phyloP scores from a whole-genome alignment of 2,113 vertebrate genomes.

The Oreochromis tanganicae region DNA sequence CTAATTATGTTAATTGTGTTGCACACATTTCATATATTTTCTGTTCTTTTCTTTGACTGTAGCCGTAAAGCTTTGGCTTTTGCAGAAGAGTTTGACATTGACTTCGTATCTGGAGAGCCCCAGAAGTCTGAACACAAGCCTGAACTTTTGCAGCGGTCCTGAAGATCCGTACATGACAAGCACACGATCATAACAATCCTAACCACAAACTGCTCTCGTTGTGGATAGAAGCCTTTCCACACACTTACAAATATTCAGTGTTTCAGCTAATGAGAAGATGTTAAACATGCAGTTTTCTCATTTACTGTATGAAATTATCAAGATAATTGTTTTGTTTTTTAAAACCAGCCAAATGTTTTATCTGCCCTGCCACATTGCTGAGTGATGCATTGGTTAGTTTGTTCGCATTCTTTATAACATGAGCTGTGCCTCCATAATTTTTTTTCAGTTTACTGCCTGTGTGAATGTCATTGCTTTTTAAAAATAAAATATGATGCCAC shows the following conservation, averaged over 20 bases:
- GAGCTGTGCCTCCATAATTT: not conserved
- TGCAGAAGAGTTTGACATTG: conserved; percentile 67
- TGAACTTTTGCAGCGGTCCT: conserved; percentile 2
- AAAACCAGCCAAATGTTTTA: not conserved
- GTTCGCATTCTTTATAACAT: not conserved
- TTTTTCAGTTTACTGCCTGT: not conserved
- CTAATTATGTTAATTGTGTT: not conserved
- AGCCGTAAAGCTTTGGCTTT: conserved; percentile 70
- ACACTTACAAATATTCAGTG: not conserved
- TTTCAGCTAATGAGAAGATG: not conserved
- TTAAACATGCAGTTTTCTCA: not conserved
- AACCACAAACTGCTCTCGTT: not conserved
- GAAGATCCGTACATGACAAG: not conserved
- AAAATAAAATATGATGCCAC: not conserved
- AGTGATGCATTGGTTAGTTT: conserved; percentile 15
- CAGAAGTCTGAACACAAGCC: not conserved
- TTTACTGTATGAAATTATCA: not conserved
- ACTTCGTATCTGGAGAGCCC: conserved; percentile 44
- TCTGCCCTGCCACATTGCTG: not conserved
- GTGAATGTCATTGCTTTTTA: not conserved
- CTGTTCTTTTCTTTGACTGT: not conserved
- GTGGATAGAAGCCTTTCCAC: not conserved
- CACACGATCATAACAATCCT: not conserved
- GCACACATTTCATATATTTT: not conserved
- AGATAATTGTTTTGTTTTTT: not conserved